Evolutionary conservation across 2,797 vertebrate species (phyloP), one percentile per base, ranked within the genome.

Genomic region (Percopsis omiscomaycus): DNA sequence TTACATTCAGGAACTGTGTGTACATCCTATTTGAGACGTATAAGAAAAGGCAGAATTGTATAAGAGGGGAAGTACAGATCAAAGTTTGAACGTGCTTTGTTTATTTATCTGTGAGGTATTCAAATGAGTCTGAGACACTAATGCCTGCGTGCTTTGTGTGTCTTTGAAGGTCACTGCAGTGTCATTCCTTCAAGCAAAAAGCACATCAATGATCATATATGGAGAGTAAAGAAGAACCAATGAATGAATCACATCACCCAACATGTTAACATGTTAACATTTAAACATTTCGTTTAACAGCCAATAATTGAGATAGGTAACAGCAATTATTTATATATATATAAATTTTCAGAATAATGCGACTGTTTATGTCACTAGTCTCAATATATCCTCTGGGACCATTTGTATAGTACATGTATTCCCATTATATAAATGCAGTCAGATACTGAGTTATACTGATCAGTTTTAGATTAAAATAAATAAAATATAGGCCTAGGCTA

Each of bases 1-100:
- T 93, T 92, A 88, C 92, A 93, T 94, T 73, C 81, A 81, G 88
- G 88, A 89, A 86, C 86, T 76, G 73, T 68, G 75, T 61, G 78
- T 71, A 87, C 88, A 89, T 91, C 90, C 90, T 89, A 79, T 89
- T 63, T 71, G 66, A 72, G 87, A 83, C 64, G 46, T 66, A 29
- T 72, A 82, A 85, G 78, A 89, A 88, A 86, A 70, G 77, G 63
- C 60, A 73, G 73, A 76, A 80, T 80, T 86, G 85, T 85, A 81
- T 54, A 86, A 63, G 77, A 88, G 86, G 82, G 89, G 90, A 91
- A 90, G 87, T 83, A 69, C 37, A 74, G 84, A 83, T 83, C 67
- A 84, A 78, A 86, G 82, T 69, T 79, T 56, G 80, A 85, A 84
- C 74, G 71, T n/a, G 61, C 80, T 90, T 91, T 91, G 88, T 87